Evolutionary conservation across 1,140 invertebrate species (phyloP).

Genomic region (Atta colombica): DNA sequence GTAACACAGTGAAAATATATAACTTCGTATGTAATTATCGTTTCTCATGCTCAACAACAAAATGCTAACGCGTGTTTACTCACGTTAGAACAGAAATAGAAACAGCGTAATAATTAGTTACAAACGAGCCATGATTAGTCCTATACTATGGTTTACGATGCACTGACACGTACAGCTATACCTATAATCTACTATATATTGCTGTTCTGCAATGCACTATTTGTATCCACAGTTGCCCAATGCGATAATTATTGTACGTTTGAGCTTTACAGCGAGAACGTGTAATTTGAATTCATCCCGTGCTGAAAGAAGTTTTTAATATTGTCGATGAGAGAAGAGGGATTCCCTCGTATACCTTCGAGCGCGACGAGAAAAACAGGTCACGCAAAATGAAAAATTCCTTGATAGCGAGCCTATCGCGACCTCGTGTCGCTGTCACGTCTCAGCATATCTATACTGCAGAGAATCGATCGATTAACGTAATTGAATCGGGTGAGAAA

Average conservation of each 20-base stretch:
- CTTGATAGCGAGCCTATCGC: constrained; percentile 3
- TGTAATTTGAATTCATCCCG: constrained; percentile 28
- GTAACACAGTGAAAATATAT: not conserved
- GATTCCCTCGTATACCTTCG: not conserved
- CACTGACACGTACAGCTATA: not conserved
- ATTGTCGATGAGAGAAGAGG: constrained; percentile 12
- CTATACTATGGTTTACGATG: not conserved
- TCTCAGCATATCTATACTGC: constrained; percentile 11
- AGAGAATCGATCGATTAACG: constrained; percentile 61
- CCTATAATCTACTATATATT: not conserved
- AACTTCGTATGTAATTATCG: not conserved
- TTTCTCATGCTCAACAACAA: not conserved
- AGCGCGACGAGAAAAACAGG: not conserved
- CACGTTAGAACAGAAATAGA: not conserved
- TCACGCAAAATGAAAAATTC: constrained; percentile 22
- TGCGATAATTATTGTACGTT: constrained; percentile 15
- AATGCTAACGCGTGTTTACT: not conserved
- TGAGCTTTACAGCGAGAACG: not conserved
- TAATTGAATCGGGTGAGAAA: constrained; percentile 60
- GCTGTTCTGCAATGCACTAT: not conserved
- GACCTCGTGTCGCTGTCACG: constrained; percentile 2
- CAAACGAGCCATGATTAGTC: constrained; percentile 32
- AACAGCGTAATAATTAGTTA: constrained; percentile 27
- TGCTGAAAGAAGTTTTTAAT: constrained; percentile 37
- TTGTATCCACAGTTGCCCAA: not conserved